These are phyloP conservation scores for Aporrectodea caliginosa DNA, from an alignment of 1,140 invertebrate genomes.

Conservation along the genomic window DNA sequence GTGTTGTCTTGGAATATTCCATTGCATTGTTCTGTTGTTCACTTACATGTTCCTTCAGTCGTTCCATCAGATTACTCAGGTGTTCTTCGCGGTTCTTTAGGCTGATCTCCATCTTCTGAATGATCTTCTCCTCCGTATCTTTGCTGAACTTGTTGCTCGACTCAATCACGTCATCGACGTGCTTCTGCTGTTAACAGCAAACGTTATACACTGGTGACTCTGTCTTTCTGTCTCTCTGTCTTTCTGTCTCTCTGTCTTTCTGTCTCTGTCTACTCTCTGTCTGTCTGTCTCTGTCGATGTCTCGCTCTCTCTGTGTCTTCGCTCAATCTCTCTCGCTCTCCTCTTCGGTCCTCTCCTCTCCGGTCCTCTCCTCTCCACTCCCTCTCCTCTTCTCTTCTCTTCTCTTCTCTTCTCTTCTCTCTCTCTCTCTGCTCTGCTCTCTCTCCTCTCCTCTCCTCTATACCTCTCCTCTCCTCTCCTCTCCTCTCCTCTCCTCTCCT, in stretches of 20 bases:
- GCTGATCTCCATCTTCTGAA: conserved; percentile 50
- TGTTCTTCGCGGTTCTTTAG: conserved; percentile 49
- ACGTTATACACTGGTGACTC: no score
- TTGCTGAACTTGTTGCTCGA: conserved; percentile 45
- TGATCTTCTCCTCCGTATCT: conserved; percentile 43
- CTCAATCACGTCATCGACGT: conserved; percentile 48
- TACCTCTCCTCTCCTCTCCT: background rate
- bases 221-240: no score
- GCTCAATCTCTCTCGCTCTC: no score
- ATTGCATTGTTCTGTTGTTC: background rate
- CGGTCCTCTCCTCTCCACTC: no score
- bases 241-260: no score
- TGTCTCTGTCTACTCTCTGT: no score
- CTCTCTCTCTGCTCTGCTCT: background rate
- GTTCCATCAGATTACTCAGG: conserved; percentile 42
- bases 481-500: background rate
- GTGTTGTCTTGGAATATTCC: no score
- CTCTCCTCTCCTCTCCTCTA: background rate
- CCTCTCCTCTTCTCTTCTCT: no score
- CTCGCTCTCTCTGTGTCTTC: no score
- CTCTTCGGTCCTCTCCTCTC: no score
- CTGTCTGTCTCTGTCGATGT: no score
- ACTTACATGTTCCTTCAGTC: conserved; percentile 49
- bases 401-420: no score
- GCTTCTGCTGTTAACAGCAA: conserved; percentile 40